Conservation (phyloP, 1,140 invertebrate genomes). For the Lordiphosa clarofinis region DNA sequence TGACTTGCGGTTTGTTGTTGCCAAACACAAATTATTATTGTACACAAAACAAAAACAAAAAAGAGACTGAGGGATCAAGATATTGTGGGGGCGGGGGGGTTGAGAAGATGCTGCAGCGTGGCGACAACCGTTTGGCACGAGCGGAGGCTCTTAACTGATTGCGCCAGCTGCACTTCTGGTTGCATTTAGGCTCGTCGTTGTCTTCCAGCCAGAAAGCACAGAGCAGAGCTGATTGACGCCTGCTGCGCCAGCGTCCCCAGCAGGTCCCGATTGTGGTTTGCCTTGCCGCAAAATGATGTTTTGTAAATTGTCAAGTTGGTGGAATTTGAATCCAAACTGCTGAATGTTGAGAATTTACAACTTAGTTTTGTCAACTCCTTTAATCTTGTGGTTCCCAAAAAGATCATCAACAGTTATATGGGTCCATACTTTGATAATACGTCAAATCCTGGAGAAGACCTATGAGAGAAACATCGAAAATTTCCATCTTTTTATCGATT, state of each 20-base stretch:
- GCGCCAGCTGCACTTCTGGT: constrained; percentile 54
- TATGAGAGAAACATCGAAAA: too few relatives aligned
- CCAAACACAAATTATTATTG: constrained; percentile 3
- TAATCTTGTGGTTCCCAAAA: too few relatives aligned
- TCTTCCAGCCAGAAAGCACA: constrained; percentile 12
- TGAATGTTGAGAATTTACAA: too few relatives aligned
- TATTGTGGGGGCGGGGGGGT: constrained; percentile 10
- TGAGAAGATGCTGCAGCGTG: constrained; percentile 28
- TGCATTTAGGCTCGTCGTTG: constrained; percentile 63
- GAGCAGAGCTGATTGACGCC: constrained; percentile 26
- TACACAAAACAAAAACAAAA: constrained; percentile 24
- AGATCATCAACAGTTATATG: too few relatives aligned
- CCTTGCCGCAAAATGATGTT: too few relatives aligned
- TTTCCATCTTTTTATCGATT: too few relatives aligned
- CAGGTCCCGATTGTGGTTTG: constrained; percentile 32
- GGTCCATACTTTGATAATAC: too few relatives aligned
- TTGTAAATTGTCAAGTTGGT: not conserved
- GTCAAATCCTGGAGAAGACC: too few relatives aligned
- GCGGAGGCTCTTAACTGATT: constrained; percentile 76
- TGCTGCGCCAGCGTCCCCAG: constrained; percentile 8
- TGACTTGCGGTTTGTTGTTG: constrained; percentile 53
- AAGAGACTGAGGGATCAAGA: constrained; percentile 1
- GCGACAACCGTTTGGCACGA: constrained; percentile 72
- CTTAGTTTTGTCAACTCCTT: too few relatives aligned
- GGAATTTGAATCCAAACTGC: too few relatives aligned